These are phyloP conservation scores for Harmothoe impar DNA, from an alignment of 2,888 invertebrate species.

Conservation along the genomic window DNA sequence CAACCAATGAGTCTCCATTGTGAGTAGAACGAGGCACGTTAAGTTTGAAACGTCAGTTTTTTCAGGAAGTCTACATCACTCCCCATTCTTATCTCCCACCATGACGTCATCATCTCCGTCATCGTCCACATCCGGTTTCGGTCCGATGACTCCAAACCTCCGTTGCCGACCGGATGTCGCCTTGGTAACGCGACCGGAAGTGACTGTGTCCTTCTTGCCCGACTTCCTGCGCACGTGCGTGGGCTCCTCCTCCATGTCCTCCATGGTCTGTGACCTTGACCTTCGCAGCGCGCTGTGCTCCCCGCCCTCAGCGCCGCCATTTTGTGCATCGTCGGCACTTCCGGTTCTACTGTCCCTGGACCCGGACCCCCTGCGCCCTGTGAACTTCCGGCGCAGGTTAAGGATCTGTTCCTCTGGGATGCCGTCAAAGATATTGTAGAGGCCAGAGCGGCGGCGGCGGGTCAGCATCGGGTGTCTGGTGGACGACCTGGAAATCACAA, in stretches of 20 bases:
- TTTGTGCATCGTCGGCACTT: not conserved
- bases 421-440: not conserved
- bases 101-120: not conserved
- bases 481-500: too few relatives aligned
- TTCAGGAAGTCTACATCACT: too few relatives aligned
- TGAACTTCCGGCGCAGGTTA: not conserved
- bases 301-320: not conserved
- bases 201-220: not conserved
- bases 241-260: not conserved
- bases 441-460: not conserved
- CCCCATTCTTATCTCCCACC: not conserved
- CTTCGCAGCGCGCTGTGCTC: not conserved
- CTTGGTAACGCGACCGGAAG: slow-evolving; percentile 26
- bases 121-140: not conserved
- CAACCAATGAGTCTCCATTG: too few relatives aligned
- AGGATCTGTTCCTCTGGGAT: not conserved
- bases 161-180: not conserved
- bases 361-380: not conserved
- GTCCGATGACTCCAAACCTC: not conserved
- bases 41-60: too few relatives aligned
- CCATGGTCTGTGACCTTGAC: not conserved
- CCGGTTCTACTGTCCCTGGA: not conserved
- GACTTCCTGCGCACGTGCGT: not conserved
- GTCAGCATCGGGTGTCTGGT: not conserved
- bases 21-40: too few relatives aligned